Evolutionary conservation across 2,888 invertebrate species (phyloP).

Genomic region (Tachina grossa): DNA sequence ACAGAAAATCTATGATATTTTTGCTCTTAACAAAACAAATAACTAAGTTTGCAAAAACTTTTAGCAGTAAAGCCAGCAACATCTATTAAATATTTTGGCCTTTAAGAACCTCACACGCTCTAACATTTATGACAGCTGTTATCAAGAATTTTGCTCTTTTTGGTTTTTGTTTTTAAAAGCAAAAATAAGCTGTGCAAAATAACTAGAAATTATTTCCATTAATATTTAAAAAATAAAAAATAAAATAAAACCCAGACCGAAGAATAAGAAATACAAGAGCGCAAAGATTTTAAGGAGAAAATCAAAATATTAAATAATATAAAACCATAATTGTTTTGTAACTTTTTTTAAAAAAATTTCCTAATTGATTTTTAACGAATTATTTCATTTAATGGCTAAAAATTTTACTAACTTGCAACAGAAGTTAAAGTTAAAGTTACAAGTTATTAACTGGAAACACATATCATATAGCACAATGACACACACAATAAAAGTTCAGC

Average conservation of each 20-base stretch:
- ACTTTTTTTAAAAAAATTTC: conserved; percentile 1
- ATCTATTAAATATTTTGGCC: conserved; percentile 19
- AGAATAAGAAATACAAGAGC: not conserved
- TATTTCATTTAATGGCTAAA: conserved; percentile 32
- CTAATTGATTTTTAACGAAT: conserved; percentile 56
- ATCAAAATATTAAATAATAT: conserved; percentile 2
- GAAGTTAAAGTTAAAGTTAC: not conserved
- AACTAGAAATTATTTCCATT: conserved; percentile 8
- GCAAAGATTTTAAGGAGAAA: not conserved
- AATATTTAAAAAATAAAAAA: conserved; percentile 21
- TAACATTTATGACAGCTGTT: conserved; percentile 57
- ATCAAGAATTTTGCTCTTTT: not conserved
- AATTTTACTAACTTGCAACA: not conserved
- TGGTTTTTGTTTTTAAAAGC: not conserved
- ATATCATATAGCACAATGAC: not conserved
- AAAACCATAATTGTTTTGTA: conserved; percentile 3
- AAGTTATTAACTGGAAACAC: conserved; percentile 26
- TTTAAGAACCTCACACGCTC: conserved; percentile 48
- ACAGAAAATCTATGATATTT: not conserved
- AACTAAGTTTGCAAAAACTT: conserved; percentile 15
- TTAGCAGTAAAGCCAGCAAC: conserved; percentile 10
- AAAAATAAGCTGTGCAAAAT: not conserved
- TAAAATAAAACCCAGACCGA: not conserved
- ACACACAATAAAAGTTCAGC: not conserved
- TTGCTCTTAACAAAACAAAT: conserved; percentile 11